Evolutionary conservation across 64 coral and sea anemone species (phyloP).

Genomic region (Montipora sp.): DNA sequence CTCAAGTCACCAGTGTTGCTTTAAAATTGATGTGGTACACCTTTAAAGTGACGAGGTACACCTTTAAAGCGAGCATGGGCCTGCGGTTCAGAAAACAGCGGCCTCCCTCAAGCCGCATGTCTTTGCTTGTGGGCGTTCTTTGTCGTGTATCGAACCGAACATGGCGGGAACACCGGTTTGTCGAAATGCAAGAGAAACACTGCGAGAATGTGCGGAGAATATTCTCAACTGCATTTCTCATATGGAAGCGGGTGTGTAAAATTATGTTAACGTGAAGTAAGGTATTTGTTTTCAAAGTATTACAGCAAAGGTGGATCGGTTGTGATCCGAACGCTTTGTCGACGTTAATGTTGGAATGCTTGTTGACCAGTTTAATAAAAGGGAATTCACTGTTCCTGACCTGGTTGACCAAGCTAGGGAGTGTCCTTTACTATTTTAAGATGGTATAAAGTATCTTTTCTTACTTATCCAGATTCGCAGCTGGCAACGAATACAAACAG

Average conservation of each 20-base stretch:
- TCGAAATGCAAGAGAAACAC: constrained; percentile 9
- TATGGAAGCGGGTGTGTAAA: constrained; percentile 7
- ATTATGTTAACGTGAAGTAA: constrained; percentile 16
- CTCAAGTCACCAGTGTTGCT: no score
- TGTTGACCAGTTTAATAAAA: constrained; percentile 1
- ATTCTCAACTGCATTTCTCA: constrained; percentile 15
- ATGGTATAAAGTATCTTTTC: background rate
- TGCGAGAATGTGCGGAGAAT: background rate
- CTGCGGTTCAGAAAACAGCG: no score
- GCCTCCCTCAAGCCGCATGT: no score
- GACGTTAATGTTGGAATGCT: background rate
- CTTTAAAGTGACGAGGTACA: no score
- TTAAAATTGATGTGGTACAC: no score
- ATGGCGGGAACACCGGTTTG: constrained; percentile 17
- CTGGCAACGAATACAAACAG: constrained; percentile 12
- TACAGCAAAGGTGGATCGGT: background rate
- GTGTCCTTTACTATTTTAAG: background rate
- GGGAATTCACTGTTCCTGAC: background rate
- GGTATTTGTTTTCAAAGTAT: background rate
- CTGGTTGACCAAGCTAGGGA: background rate
- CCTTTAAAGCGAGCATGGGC: no score
- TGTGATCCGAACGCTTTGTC: background rate
- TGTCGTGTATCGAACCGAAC: background rate
- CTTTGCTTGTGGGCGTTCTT: no score
- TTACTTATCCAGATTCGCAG: constrained; percentile 4